Evolutionary conservation across 2,113 vertebrate species (phyloP).

Genomic region (Sceloporus tristichus): DNA sequence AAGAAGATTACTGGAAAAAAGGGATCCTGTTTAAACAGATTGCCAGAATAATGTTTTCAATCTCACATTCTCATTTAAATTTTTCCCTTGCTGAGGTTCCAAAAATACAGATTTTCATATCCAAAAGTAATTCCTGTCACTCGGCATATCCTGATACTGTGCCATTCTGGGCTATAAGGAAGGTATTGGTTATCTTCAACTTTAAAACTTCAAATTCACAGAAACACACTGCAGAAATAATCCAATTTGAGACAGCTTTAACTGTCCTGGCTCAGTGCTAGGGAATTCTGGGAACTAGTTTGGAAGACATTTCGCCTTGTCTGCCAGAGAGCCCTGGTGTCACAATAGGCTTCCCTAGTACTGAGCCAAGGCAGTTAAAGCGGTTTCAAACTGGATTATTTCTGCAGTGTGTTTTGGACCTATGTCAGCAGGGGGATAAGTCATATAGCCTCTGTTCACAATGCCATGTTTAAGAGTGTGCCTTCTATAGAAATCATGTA

Average conservation of each 20-base stretch:
- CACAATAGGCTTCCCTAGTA: no score
- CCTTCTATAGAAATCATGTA: background rate
- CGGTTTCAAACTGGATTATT: no score
- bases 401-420: no score
- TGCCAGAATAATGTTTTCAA: background rate
- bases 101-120: background rate
- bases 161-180: background rate
- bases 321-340: no score
- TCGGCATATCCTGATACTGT: background rate
- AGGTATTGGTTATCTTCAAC: background rate
- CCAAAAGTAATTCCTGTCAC: background rate
- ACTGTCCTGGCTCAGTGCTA: no score
- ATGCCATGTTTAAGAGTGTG: background rate
- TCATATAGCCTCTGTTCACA: background rate
- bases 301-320: no score
- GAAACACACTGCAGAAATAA: no score
- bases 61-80: background rate
- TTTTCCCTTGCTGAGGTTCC: background rate
- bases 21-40: background rate
- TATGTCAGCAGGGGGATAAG: background rate
- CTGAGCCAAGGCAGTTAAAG: no score
- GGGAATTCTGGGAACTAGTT: no score
- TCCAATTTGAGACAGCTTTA: no score
- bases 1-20: background rate
- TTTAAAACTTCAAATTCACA: constrained; percentile 3